Evolutionary conservation across 1,140 invertebrate species (phyloP), one percentile per base, ranked within the genome.

Genomic region (Papilio glaucus): DNA sequence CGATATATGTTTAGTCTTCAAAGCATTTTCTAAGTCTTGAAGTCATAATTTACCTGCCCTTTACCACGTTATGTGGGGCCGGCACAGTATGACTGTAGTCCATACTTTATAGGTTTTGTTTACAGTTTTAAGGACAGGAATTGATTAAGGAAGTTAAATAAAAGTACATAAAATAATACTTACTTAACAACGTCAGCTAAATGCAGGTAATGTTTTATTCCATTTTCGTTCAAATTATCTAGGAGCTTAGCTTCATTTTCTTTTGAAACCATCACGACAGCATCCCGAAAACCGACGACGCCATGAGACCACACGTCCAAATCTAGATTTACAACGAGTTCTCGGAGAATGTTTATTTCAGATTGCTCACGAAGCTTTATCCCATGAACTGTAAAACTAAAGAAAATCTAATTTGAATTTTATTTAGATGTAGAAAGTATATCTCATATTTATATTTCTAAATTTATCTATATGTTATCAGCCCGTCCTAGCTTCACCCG

Each of bases 331-430:
- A 13, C n/a, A 53, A 49, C 18, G 0, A 69, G 29, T 18, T 69
- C 26, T 15, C 37, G 26, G 6, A 69, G 15, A 21, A 53, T 33
- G 3, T 18, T 38, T 1, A 69, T 9, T 21, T 69, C 67, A 18
- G 67, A 38, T 53, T 21, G 24, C 0, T 69, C 26, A 18, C 29
- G n/a, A 24, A 69, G n/a, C 26, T 69, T 69, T 29, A 69, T 37
- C 9, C 67, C 67, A 18, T 69, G 42, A 69, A 69, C 67, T 33
- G 67, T 69, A 53, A 53, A 69, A 33, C 67, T 69, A 15, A n/a
- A 69, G 45, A 45, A 18, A 21, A 21, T 13, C 4, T 57, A 26
- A 13, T 45, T 33, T 33, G 29, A 33, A 6, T n/a, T n/a, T n/a
- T n/a, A n/a, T n/a, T n/a, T n/a, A n/a, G n/a, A n/a, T n/a, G n/a